Evolutionary conservation across 2,888 invertebrate genomes (phyloP).

Genomic region (Melitaea athalia): DNA sequence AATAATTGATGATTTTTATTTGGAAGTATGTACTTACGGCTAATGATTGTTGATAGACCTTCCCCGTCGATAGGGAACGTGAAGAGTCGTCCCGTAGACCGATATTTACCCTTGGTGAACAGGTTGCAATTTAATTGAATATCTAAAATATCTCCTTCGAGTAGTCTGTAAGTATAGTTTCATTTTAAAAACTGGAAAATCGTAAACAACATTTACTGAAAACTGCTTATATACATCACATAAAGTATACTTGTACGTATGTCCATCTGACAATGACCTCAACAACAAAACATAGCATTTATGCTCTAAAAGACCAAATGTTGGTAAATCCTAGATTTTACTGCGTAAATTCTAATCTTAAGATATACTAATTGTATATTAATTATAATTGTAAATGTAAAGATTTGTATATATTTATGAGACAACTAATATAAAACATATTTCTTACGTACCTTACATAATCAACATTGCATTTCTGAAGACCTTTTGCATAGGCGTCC

Average conservation of each 20-base stretch:
- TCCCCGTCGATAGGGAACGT: slow-evolving; percentile 61
- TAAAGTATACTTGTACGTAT: not conserved
- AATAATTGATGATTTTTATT: no score
- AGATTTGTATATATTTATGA: no score
- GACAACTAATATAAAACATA: no score
- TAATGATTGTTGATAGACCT: slow-evolving; percentile 56
- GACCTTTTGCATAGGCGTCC: slow-evolving; percentile 53
- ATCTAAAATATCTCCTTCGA: slow-evolving; percentile 48
- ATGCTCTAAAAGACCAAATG: no score
- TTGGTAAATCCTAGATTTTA: no score
- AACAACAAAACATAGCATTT: no score
- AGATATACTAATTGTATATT: no score
- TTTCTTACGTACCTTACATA: slow-evolving; percentile 50
- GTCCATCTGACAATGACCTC: no score
- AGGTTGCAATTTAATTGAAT: slow-evolving; percentile 59
- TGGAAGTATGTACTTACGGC: slow-evolving; percentile 52
- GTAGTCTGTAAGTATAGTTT: slow-evolving; percentile 45
- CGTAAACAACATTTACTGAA: not conserved
- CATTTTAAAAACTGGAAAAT: not conserved
- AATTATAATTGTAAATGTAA: no score
- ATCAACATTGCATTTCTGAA: slow-evolving; percentile 57
- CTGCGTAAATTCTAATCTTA: no score
- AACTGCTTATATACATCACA: not conserved
- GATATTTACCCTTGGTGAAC: slow-evolving; percentile 60
- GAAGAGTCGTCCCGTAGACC: slow-evolving; percentile 55